These are phyloP conservation scores for Coreius guichenoti DNA, from an alignment of 2,797 vertebrate species.

Conservation along the genomic window DNA sequence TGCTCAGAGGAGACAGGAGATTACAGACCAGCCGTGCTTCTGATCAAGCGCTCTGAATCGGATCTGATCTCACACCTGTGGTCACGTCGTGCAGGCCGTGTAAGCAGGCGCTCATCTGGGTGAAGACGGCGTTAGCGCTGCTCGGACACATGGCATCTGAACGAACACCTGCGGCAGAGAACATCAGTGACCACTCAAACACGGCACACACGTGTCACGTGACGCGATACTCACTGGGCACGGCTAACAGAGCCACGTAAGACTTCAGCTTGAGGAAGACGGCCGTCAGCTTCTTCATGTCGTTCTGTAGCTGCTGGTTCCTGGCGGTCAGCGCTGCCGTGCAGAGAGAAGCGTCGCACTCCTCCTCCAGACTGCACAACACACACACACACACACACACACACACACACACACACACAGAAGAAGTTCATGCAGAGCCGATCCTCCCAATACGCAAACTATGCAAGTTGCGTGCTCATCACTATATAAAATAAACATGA, in stretches of 20 bases:
- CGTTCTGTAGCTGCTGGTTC: conserved; percentile 88
- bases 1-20: conserved; percentile 62
- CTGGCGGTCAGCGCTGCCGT: conserved; percentile 84
- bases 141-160: conserved; percentile 86
- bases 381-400: conserved; percentile 31
- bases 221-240: conserved; percentile 87
- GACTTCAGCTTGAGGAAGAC: conserved; percentile 92
- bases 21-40: neutral
- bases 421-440: no score
- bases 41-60: neutral
- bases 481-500: no score
- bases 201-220: neutral
- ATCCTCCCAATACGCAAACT: no score
- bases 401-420: neutral
- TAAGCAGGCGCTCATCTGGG: conserved; percentile 87
- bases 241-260: conserved; percentile 87
- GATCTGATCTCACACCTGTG: conserved; percentile 82
- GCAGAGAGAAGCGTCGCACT: conserved; percentile 90
- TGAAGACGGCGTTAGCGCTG: conserved; percentile 89
- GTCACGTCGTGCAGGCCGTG: conserved; percentile 88
- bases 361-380: conserved; percentile 89
- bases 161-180: conserved; percentile 81
- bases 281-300: conserved; percentile 87
- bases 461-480: no score
- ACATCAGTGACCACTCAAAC: neutral